Percentiles rank a stretch among this genome's conserved stretches.
Evolutionary conservation across 2,797 vertebrate species (phyloP).

Genomic region (Sebastes vulpes): DNA sequence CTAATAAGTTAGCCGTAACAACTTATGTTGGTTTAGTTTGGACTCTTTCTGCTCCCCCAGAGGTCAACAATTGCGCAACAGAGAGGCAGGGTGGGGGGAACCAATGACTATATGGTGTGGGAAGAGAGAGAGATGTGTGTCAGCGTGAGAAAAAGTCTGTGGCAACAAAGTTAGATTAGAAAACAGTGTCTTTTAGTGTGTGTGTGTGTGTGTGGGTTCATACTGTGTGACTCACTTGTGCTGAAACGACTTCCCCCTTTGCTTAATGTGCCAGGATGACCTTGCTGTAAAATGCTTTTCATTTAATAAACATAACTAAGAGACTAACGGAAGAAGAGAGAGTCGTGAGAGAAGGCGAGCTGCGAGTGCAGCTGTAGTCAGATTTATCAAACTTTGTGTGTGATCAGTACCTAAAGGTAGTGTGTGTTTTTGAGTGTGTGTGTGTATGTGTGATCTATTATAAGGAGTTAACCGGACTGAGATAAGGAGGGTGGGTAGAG

Average conservation of each 20-base stretch:
- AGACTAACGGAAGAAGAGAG: not conserved
- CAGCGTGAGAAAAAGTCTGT: conserved; percentile 24
- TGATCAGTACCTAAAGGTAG: not conserved
- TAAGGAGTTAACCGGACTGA: conserved; percentile 33
- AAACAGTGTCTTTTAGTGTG: not conserved
- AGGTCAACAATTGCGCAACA: not conserved
- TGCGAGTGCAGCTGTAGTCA: not conserved
- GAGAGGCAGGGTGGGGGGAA: not conserved
- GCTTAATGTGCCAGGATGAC: conserved; percentile 3
- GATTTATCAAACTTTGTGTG: not conserved
- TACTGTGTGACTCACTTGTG: not conserved
- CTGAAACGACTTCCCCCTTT: not conserved
- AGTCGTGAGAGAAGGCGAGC: not conserved
- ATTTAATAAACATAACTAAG: not conserved
- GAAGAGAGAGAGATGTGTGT: conserved; percentile 41
- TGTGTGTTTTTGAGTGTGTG: not conserved
- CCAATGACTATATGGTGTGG: not conserved
- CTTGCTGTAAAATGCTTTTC: conserved; percentile 25
- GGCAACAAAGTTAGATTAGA: conserved; percentile 24
- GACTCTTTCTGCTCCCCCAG: not conserved
- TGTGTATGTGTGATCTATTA: not conserved
- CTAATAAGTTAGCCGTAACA: not conserved
- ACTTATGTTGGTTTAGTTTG: not conserved
- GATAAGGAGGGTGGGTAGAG: conserved; percentile 24
- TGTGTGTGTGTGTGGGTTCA: not conserved